Conservation (phyloP, 1,140 invertebrate genomes). For the Rhopalosiphum maidis region DNA sequence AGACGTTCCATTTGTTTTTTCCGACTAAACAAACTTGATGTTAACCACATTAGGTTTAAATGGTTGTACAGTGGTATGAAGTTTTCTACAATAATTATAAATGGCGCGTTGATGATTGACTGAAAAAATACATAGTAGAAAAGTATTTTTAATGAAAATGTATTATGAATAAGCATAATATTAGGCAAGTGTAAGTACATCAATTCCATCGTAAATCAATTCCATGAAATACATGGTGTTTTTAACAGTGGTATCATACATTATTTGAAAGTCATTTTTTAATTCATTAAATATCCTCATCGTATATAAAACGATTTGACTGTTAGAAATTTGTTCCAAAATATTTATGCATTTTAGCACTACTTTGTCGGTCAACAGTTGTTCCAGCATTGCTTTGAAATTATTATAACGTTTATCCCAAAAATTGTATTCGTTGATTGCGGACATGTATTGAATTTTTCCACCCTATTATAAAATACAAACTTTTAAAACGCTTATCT, state of each 20-base stretch:
- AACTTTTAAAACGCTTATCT: background rate
- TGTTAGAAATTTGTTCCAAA: background rate
- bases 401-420: background rate
- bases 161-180: background rate
- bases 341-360: background rate
- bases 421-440: background rate
- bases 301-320: background rate
- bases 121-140: background rate
- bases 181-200: background rate
- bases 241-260: background rate
- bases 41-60: conserved; percentile 26
- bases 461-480: background rate
- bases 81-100: background rate
- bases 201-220: background rate
- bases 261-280: background rate
- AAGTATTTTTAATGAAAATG: background rate
- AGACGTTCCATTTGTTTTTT: conserved; percentile 40
- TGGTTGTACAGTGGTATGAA: background rate
- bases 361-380: background rate
- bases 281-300: background rate
- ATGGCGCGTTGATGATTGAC: background rate
- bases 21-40: background rate
- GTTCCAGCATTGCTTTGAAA: conserved; percentile 31
- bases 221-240: background rate
- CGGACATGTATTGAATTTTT: background rate